phyloP scores from a whole-genome alignment of 1,140 invertebrate species.

The Philaenus spumarius region DNA sequence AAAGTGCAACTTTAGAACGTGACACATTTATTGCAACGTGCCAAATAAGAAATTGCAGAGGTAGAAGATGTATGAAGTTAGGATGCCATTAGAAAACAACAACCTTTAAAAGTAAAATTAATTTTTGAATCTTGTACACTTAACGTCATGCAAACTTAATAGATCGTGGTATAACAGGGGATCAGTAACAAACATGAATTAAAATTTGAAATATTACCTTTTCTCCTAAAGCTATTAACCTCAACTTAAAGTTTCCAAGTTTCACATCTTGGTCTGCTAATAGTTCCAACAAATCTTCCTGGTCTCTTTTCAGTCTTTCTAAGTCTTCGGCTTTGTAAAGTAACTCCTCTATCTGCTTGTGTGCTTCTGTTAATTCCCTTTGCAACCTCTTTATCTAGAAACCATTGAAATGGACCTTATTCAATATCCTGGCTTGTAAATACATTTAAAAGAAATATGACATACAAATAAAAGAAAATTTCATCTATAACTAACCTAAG shows the following conservation, averaged over 20 bases:
- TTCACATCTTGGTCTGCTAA: slow-evolving; percentile 76
- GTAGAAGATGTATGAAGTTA: too few species aligned
- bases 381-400: not conserved
- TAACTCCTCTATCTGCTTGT: slow-evolving; percentile 30
- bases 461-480: too few species aligned
- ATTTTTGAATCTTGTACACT: too few species aligned
- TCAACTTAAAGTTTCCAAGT: slow-evolving; percentile 61
- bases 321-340: slow-evolving; percentile 48
- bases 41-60: not conserved
- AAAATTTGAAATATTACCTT: slow-evolving; percentile 40
- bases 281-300: slow-evolving; percentile 82
- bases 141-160: too few species aligned
- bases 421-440: too few species aligned
- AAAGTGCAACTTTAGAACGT: too few species aligned
- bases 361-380: not conserved
- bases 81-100: not conserved
- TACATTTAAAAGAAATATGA: too few species aligned
- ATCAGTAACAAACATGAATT: not conserved
- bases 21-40: not conserved
- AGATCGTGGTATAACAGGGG: not conserved
- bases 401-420: too few species aligned
- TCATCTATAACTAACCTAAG: too few species aligned
- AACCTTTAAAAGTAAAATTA: not conserved
- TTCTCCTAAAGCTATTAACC: slow-evolving; percentile 61
- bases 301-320: slow-evolving; percentile 72